Conservation (phyloP, 1,140 invertebrate species). For the Diabrotica undecimpunctata region DNA sequence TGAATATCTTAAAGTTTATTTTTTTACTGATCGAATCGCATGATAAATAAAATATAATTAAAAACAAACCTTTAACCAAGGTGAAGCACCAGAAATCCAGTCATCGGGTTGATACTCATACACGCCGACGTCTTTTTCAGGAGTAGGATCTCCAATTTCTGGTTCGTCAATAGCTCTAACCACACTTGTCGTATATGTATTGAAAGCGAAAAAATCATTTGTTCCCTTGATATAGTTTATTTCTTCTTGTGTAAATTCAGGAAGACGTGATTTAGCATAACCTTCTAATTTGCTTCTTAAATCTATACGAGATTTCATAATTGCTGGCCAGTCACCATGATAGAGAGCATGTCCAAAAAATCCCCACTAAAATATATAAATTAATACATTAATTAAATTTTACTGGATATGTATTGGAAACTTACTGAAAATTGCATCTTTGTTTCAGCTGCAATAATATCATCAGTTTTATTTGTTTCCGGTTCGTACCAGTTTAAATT, state of each 20-base stretch:
- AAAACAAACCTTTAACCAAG: constrained; percentile 15
- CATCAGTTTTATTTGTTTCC: constrained; percentile 42
- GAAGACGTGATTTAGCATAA: constrained; percentile 54
- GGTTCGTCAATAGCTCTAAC: constrained; percentile 8
- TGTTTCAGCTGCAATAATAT: constrained; percentile 51
- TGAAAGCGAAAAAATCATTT: constrained; percentile 50
- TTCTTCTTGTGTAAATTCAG: constrained; percentile 53
- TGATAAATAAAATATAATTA: too few relatives aligned
- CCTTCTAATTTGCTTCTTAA: constrained; percentile 50
- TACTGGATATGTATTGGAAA: background rate
- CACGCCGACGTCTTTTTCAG: background rate
- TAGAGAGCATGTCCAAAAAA: constrained; percentile 62
- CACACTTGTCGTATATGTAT: constrained; percentile 47
- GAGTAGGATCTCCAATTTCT: constrained; percentile 5
- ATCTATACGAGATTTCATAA: constrained; percentile 54
- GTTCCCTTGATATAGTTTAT: constrained; percentile 48
- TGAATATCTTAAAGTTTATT: too few relatives aligned
- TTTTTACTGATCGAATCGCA: too few relatives aligned
- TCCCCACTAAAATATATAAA: constrained; percentile 51
- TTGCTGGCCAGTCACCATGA: constrained; percentile 57
- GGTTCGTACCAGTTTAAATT: constrained; percentile 50
- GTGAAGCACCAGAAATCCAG: constrained; percentile 1
- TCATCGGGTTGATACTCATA: background rate
- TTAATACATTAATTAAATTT: background rate
- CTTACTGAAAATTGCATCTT: constrained; percentile 39